A percentile compares a stretch with the other conserved stretches of the same genome.
These are phyloP conservation scores for Proales similis DNA, from an alignment of 1,140 invertebrate genomes.

Conservation along the genomic window DNA sequence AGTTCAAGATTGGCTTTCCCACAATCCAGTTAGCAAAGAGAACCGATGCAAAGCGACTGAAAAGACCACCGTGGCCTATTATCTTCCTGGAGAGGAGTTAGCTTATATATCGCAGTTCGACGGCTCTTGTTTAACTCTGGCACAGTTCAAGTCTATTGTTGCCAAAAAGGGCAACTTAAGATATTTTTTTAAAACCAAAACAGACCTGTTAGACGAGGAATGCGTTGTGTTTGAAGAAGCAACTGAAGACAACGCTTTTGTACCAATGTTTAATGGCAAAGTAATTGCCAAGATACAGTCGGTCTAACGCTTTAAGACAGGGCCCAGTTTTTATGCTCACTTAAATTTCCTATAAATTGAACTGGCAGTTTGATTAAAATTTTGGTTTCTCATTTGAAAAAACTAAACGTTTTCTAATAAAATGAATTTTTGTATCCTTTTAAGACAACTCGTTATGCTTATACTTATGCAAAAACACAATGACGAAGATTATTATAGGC, in stretches of 20 bases:
- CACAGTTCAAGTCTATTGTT: conserved; percentile 8
- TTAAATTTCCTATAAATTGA: no score
- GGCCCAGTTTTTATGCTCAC: no score
- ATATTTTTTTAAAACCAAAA: conserved; percentile 32
- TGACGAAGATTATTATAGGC: no score
- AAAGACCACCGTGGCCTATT: conserved; percentile 17
- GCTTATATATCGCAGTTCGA: conserved; percentile 12
- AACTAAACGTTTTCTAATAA: no score
- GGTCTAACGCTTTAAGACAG: no score
- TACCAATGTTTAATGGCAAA: conserved; percentile 32
- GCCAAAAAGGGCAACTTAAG: conserved; percentile 13
- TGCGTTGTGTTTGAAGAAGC: conserved; percentile 31
- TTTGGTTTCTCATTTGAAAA: no score
- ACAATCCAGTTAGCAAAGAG: no score
- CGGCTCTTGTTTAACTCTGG: background rate
- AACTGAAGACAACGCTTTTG: background rate
- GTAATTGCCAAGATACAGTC: conserved; percentile 27
- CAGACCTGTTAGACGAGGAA: conserved; percentile 17
- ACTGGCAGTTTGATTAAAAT: no score
- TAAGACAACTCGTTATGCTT: no score
- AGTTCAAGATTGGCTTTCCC: conserved; percentile 36
- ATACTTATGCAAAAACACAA: no score
- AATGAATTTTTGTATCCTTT: no score
- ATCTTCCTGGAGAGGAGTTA: conserved; percentile 23
- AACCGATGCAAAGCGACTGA: no score